phyloP scores from a whole-genome alignment of 2,888 invertebrate species.

The Eilema sororculum region DNA sequence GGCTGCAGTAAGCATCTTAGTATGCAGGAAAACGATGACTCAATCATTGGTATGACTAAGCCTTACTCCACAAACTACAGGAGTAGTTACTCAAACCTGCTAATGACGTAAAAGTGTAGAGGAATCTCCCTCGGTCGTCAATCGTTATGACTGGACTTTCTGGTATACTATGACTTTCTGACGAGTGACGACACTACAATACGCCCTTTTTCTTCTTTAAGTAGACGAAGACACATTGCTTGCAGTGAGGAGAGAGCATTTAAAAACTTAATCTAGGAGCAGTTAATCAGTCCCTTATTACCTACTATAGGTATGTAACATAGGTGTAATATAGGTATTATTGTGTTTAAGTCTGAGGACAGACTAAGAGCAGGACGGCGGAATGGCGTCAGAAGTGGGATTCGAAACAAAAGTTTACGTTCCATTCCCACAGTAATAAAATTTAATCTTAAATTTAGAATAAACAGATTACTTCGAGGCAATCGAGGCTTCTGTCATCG shows the following conservation, averaged over 20 bases:
- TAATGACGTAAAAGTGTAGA: slow-evolving; percentile 6
- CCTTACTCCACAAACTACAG: background rate
- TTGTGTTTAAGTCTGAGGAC: too few species aligned
- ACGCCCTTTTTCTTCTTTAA: too few species aligned
- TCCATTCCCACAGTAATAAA: too few species aligned
- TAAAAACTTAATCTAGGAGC: background rate
- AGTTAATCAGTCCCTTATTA: background rate
- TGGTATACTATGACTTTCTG: background rate
- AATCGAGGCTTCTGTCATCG: too few species aligned
- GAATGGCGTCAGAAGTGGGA: too few species aligned
- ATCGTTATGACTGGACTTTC: background rate
- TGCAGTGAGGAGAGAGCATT: background rate
- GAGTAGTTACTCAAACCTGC: background rate
- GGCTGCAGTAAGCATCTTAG: background rate
- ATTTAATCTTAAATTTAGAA: too few species aligned
- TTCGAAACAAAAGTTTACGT: too few species aligned
- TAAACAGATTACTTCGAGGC: too few species aligned
- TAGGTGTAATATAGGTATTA: too few species aligned
- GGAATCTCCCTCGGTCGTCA: background rate
- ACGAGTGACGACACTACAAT: background rate
- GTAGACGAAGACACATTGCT: background rate
- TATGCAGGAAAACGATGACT: background rate
- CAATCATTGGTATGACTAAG: slow-evolving; percentile 1
- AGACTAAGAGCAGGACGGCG: too few species aligned
- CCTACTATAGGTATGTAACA: too few species aligned